Evolutionary conservation across 2,888 invertebrate genomes (phyloP).

Genomic region (Platycnemis pennipes): DNA sequence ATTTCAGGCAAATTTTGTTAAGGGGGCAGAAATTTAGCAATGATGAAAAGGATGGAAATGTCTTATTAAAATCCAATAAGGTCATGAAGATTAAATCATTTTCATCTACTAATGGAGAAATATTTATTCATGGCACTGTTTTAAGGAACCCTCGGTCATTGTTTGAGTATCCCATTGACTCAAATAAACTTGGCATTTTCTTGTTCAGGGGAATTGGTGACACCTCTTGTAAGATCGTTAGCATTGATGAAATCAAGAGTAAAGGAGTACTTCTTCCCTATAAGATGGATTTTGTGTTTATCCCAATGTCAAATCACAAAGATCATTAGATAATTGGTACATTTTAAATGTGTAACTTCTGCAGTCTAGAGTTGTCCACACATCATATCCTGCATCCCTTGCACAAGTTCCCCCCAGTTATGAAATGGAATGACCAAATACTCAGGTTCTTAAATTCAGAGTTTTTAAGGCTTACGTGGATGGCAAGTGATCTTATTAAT

Average conservation of each 20-base stretch:
- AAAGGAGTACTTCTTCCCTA: not conserved
- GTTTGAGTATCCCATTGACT: not conserved
- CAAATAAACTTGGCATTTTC: not conserved
- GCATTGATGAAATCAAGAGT: not conserved
- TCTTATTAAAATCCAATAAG: too few relatives aligned
- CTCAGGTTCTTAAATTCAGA: too few relatives aligned
- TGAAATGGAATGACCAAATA: too few relatives aligned
- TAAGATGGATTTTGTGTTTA: not conserved
- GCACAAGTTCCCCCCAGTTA: not conserved
- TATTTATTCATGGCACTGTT: not conserved
- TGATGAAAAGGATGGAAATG: too few relatives aligned
- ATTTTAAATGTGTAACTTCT: not conserved
- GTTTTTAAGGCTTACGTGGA: too few relatives aligned
- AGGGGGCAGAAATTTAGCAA: too few relatives aligned
- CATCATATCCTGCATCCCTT: not conserved
- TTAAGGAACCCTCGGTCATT: not conserved
- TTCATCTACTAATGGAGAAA: not conserved
- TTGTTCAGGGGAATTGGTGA: not conserved
- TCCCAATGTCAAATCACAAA: not conserved
- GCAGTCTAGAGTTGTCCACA: not conserved
- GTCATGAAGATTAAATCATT: not conserved
- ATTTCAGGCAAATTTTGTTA: too few relatives aligned
- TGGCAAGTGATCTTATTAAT: too few relatives aligned
- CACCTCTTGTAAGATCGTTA: not conserved
- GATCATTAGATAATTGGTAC: not conserved